Evolutionary conservation across 2,888 invertebrate genomes (phyloP).

Genomic region (Patella ulyssiponensis): DNA sequence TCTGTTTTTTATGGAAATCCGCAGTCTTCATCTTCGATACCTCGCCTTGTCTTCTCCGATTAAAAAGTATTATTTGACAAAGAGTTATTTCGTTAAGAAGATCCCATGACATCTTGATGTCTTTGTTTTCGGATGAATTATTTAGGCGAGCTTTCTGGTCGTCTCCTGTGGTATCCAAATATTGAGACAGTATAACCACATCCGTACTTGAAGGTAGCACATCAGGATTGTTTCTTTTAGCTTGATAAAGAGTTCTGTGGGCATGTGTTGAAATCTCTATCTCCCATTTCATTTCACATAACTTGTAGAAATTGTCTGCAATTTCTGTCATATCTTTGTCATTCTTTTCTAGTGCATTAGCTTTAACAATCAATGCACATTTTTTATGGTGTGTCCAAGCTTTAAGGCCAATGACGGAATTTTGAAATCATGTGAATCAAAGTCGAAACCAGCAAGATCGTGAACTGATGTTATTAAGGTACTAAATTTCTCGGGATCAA

Average conservation of each 20-base stretch:
- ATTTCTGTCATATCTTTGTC: not conserved
- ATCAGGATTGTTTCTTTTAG: not conserved
- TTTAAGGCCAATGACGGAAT: not conserved
- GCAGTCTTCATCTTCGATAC: not conserved
- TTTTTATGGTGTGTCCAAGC: not conserved
- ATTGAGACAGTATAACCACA: not conserved
- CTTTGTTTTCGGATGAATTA: not conserved
- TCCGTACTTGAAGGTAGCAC: not conserved
- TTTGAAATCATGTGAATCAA: not conserved
- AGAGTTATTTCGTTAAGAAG: not conserved
- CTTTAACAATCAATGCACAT: not conserved
- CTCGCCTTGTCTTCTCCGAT: not conserved
- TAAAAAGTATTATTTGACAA: not conserved
- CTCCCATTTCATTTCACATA: conserved; percentile 4
- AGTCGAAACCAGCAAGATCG: not conserved
- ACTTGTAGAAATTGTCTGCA: not conserved
- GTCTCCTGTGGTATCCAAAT: not conserved
- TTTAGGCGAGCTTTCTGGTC: not conserved
- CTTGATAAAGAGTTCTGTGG: not conserved
- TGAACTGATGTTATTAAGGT: not conserved
- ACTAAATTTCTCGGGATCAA: not conserved
- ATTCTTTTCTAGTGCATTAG: not conserved
- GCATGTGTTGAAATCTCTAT: not conserved
- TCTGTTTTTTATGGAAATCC: not conserved
- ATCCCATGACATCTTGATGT: not conserved